These are phyloP conservation scores for Papilio xuthus DNA, from an alignment of 1,140 invertebrate species.

Conservation along the genomic window DNA sequence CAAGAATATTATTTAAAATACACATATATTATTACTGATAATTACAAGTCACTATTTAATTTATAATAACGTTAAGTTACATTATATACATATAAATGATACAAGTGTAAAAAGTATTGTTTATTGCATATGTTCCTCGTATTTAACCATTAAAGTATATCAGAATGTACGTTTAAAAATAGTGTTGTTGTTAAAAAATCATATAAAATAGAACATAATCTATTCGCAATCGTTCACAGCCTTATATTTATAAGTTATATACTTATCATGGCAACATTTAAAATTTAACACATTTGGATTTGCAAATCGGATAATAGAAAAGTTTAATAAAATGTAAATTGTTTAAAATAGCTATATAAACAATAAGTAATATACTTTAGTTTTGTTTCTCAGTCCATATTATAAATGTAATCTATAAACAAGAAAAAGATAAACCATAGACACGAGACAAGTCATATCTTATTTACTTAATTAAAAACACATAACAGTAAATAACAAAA, in stretches of 20 bases:
- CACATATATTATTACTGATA: too few relatives aligned
- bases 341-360: too few relatives aligned
- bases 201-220: not conserved
- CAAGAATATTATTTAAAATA: not conserved
- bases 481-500: slow-evolving; percentile 16
- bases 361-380: not conserved
- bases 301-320: too few relatives aligned
- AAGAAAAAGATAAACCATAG: not conserved
- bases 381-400: not conserved
- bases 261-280: slow-evolving; percentile 9
- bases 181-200: not conserved
- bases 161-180: not conserved
- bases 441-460: not conserved
- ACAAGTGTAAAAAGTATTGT: not conserved
- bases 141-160: not conserved
- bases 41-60: not conserved
- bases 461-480: not conserved
- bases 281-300: not conserved
- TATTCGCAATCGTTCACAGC: slow-evolving; percentile 9
- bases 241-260: not conserved
- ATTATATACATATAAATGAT: not conserved
- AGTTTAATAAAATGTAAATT: too few relatives aligned
- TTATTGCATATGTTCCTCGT: not conserved
- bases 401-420: not conserved
- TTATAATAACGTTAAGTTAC: not conserved